Base-by-base conservation (phyloP, 2,113 vertebrate species). In the Perognathus longimembris region DNA sequence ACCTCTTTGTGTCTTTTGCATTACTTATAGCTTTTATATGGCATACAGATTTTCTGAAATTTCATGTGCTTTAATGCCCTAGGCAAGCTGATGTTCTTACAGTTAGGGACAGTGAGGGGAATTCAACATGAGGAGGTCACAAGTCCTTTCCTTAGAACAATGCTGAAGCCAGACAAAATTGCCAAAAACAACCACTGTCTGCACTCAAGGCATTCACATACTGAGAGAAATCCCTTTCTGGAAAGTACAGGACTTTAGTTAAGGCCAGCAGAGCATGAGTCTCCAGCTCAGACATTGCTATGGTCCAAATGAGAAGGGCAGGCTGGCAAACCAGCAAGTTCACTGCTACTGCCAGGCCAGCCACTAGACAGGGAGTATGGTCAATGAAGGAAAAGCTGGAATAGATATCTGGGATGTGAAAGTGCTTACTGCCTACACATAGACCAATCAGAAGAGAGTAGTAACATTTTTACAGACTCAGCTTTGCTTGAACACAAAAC, bases 1-100 rank as follows among this genome's bases (percentile, higher is more conserved):
- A 28, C 15, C 40, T 34, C 9, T 71, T 57, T 26, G 7, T 22
- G 24, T 10, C 5, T 54, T 54, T 54, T 12, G 12, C 45, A 45
- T 45, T 45, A 12, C 71, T 74, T 76, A 0, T 67, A 69, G n/a
- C 63, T 81, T 94, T 84, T 32, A 83, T 74, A 90, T 18, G 91
- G 59, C 78, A 91, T 21, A 42, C 30, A 59, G 38, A 69, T n/a
- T 80, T 57, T 85, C 21, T 11, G 70, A 8, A 45, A 28, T 8
- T 8, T 30, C 20, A 91, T 57, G 32, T 24, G 61, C 76, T 15
- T 81, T 26, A 74, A 76, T 26, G 67, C 3, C 9, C 0, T 20
- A 24, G 14, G 36, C 20, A 73, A n/a, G 28, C 1, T 38, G 24
- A 90, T 11, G 21, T 21, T n/a, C 38, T 38, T n/a, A 42, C n/a